Evolutionary conservation across 2,113 vertebrate genomes (phyloP).

Genomic region (Zosterops pallidus): DNA sequence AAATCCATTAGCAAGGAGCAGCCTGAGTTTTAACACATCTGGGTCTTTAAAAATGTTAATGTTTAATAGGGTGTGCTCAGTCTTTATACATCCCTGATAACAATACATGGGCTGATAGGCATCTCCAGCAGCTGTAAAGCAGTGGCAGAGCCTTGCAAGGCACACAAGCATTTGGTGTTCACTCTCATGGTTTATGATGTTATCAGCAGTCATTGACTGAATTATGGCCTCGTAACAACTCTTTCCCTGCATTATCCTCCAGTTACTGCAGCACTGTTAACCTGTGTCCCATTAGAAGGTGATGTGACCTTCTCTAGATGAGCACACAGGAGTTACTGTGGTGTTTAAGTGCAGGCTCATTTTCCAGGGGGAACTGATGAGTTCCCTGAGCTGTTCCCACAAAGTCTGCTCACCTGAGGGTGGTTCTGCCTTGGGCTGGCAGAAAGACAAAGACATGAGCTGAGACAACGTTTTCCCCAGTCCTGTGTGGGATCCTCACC

Average conservation of each 20-base stretch:
- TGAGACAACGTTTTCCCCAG: not conserved
- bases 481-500: not conserved
- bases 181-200: slow-evolving; percentile 43
- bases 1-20: slow-evolving; percentile 48
- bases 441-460: not conserved
- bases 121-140: slow-evolving; percentile 51
- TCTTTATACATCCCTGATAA: slow-evolving; percentile 16
- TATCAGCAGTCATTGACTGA: slow-evolving; percentile 56
- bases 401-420: not conserved
- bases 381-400: not conserved
- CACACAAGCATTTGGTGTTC: slow-evolving; percentile 1
- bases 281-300: slow-evolving; percentile 3
- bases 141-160: slow-evolving; percentile 21
- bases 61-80: slow-evolving; percentile 57
- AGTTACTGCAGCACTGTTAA: slow-evolving; percentile 6
- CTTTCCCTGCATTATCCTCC: slow-evolving; percentile 22
- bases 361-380: not conserved
- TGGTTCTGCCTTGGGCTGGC: not conserved
- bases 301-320: not conserved
- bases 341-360: not conserved
- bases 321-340: not conserved
- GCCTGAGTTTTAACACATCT: slow-evolving; percentile 48
- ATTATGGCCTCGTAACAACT: slow-evolving; percentile 47
- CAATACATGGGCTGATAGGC: slow-evolving; percentile 15
- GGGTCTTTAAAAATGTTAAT: slow-evolving; percentile 61